Percentiles rank a stretch among this genome's conserved stretches.
phyloP scores from a whole-genome alignment of 2,888 invertebrate genomes.

The Drosophila pullipes region DNA sequence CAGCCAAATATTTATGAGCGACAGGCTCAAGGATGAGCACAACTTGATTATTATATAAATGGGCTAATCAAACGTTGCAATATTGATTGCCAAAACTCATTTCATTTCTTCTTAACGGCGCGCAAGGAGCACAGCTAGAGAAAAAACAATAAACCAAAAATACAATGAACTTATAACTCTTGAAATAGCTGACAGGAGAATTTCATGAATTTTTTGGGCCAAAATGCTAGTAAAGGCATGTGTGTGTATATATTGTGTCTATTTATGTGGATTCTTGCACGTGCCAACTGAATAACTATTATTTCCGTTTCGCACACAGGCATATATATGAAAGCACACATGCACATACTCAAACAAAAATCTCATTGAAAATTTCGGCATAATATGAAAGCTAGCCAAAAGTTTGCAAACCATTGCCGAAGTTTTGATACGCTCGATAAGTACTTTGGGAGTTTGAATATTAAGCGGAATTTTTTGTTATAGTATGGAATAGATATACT shows the following conservation, averaged over 20 bases:
- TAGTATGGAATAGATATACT: neutral
- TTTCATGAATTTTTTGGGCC: constrained; percentile 44
- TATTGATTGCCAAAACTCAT: constrained; percentile 49
- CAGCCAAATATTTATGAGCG: constrained; percentile 62
- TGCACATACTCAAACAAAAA: constrained; percentile 42
- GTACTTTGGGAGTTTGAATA: neutral
- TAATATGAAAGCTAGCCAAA: constrained; percentile 15
- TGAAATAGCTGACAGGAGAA: constrained; percentile 55
- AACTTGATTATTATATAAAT: constrained; percentile 68
- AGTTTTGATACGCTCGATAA: constrained; percentile 42
- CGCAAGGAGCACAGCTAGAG: constrained; percentile 2
- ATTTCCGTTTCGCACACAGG: constrained; percentile 44
- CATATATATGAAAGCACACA: constrained; percentile 17
- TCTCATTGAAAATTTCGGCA: constrained; percentile 62
- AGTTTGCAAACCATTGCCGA: constrained; percentile 11
- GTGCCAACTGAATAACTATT: constrained; percentile 69
- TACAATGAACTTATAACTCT: constrained; percentile 10
- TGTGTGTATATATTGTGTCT: constrained; percentile 3
- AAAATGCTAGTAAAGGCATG: constrained; percentile 14
- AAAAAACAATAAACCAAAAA: constrained; percentile 8
- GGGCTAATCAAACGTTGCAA: constrained; percentile 73
- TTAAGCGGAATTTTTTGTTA: neutral
- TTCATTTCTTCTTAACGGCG: constrained; percentile 24
- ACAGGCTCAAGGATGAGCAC: constrained; percentile 22
- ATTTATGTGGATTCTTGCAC: constrained; percentile 41